Evolutionary conservation across 2,797 vertebrate species (phyloP).

Genomic region (Pipistrellus kuhlii): DNA sequence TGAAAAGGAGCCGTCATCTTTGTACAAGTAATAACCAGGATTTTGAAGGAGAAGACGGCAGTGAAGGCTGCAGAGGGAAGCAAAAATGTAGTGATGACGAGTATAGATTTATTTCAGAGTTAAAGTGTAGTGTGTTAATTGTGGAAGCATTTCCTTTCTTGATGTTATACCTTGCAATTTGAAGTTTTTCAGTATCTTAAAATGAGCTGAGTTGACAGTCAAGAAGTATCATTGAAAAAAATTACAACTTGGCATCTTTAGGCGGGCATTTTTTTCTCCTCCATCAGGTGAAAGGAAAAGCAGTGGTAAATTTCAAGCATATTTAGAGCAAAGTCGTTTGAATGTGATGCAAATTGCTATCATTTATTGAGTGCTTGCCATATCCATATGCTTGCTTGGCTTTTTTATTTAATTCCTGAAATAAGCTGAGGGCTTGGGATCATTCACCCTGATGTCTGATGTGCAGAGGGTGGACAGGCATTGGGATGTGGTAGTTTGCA

Average conservation of each 20-base stretch:
- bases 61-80: background rate
- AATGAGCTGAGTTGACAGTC: slow-evolving; percentile 64
- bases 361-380: background rate
- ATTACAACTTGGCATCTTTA: slow-evolving; percentile 56
- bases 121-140: slow-evolving; percentile 39
- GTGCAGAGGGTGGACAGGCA: background rate
- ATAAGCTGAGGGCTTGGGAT: background rate
- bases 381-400: background rate
- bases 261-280: background rate
- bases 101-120: slow-evolving; percentile 44
- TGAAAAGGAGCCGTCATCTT: background rate
- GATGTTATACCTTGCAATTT: slow-evolving; percentile 64
- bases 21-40: background rate
- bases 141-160: slow-evolving; percentile 68
- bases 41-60: background rate
- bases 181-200: slow-evolving; percentile 59
- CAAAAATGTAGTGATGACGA: background rate
- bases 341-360: background rate
- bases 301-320: slow-evolving; percentile 9
- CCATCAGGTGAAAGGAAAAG: slow-evolving; percentile 34
- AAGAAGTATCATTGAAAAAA: slow-evolving; percentile 57
- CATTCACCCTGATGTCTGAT: background rate
- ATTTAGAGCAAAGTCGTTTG: background rate
- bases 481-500: background rate
- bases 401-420: background rate